Conservation (phyloP, 2,888 invertebrate species). For the Agrochola lota region DNA sequence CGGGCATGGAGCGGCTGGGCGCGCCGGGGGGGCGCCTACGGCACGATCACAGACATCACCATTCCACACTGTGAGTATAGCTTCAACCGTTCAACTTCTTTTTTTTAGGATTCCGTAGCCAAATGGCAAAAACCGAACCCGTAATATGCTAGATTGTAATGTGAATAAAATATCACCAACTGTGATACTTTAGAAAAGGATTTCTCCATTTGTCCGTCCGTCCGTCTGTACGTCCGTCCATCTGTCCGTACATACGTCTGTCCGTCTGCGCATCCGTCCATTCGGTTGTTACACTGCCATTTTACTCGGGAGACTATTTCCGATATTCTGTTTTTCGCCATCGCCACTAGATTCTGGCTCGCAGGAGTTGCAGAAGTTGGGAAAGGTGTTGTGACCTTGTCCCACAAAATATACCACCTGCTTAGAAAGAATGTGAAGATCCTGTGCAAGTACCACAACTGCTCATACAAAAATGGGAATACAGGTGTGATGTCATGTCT, state of each 20-base stretch:
- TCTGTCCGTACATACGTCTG: not conserved
- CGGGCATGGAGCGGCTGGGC: conserved; percentile 93
- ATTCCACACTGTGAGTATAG: conserved; percentile 87
- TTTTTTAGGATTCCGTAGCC: not conserved
- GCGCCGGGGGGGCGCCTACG: conserved; percentile 91
- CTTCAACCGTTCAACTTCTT: not conserved
- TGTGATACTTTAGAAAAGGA: not conserved
- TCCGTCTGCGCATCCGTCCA: not conserved
- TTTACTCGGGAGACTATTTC: not conserved
- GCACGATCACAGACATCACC: conserved; percentile 90
- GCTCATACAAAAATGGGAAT: not conserved
- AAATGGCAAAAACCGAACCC: not conserved
- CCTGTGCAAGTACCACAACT: not conserved
- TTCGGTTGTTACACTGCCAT: not conserved
- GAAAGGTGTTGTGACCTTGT: not conserved
- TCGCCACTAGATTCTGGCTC: not conserved
- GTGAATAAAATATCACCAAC: not conserved
- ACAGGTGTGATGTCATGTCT: not conserved
- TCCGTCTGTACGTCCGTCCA: not conserved
- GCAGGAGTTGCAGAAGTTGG: not conserved
- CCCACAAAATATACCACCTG: not conserved
- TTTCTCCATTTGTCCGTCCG: too few relatives aligned
- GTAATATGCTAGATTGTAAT: not conserved
- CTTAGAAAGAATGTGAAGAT: not conserved
- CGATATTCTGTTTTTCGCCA: not conserved